These are phyloP conservation scores for Serrognathus titanus DNA, from an alignment of 2,888 invertebrate genomes.

Conservation along the genomic window DNA sequence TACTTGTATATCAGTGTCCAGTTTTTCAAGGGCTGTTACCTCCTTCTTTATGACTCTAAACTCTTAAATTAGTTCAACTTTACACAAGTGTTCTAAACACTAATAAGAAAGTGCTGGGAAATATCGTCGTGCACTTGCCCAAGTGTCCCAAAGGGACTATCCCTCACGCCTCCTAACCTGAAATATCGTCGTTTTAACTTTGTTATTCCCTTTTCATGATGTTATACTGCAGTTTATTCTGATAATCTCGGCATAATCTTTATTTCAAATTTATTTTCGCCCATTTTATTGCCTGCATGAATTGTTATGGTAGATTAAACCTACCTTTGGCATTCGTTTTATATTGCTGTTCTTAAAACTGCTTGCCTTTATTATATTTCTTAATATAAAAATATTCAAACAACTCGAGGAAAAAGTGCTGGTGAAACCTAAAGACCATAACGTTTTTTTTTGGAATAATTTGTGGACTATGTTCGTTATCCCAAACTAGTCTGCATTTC, in stretches of 20 bases:
- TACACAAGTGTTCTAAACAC: conserved; percentile 47
- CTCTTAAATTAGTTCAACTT: conserved; percentile 51
- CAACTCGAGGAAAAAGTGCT: no score
- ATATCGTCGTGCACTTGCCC: conserved; percentile 42
- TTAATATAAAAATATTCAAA: no score
- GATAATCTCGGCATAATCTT: conserved; percentile 24
- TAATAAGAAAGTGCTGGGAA: conserved; percentile 48
- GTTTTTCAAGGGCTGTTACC: conserved; percentile 47
- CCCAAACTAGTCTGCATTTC: no score
- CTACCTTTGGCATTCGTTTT: neutral
- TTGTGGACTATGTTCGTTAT: no score
- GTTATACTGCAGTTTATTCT: conserved; percentile 27
- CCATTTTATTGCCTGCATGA: no score
- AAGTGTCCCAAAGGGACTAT: conserved; percentile 43
- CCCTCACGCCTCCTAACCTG: conserved; percentile 37
- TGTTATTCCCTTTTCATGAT: conserved; percentile 30
- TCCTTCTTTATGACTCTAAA: conserved; percentile 48
- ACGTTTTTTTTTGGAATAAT: no score
- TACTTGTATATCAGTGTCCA: conserved; percentile 21
- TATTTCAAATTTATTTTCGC: conserved; percentile 1
- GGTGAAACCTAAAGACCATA: no score
- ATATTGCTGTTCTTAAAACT: neutral
- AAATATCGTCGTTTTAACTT: conserved; percentile 38
- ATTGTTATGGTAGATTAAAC: neutral
- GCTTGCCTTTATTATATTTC: no score